Evolutionary conservation across 2,888 invertebrate genomes (phyloP).

Genomic region (Flabesymbios commensalis): DNA sequence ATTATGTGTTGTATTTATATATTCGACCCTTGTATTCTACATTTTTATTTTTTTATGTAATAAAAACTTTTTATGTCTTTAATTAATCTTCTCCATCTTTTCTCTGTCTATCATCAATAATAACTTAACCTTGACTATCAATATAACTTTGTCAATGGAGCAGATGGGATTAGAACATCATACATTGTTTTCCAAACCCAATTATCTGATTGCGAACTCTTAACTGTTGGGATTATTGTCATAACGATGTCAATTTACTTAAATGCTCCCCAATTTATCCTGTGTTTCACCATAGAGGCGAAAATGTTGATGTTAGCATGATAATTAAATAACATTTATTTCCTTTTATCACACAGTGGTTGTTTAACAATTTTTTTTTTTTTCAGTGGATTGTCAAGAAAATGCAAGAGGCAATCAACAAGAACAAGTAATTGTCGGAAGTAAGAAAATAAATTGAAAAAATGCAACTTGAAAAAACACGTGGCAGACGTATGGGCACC

Average conservation of each 20-base stretch:
- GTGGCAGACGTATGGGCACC: no score
- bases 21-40: neutral
- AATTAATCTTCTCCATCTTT: neutral
- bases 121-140: neutral
- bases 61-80: neutral
- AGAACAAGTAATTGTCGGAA: constrained; percentile 11
- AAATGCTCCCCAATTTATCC: neutral
- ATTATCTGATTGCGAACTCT: no score
- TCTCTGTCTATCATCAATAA: neutral
- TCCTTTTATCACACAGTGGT: neutral
- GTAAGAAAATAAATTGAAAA: no score
- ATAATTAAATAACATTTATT: neutral
- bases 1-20: neutral
- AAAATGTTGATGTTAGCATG: neutral
- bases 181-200: no score
- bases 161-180: neutral
- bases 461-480: no score
- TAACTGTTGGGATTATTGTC: no score
- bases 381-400: constrained; percentile 43
- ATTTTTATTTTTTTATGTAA: neutral
- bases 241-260: no score
- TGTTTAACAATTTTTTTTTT: neutral
- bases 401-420: constrained; percentile 41
- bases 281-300: neutral
- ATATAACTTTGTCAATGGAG: neutral